phyloP scores from a whole-genome alignment of 2,888 invertebrate species.

The Drosophila longiperda region DNA sequence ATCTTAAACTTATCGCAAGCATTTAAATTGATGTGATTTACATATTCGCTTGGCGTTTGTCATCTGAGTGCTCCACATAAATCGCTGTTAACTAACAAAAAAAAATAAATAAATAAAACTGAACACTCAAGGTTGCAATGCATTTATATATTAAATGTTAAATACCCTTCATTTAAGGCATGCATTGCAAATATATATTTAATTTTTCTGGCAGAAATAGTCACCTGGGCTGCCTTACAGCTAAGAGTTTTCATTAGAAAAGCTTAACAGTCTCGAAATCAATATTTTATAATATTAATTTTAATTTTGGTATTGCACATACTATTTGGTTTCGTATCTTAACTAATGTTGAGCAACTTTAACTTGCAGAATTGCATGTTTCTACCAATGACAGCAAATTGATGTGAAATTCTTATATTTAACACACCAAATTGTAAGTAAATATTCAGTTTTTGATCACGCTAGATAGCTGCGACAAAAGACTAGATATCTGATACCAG shows the following conservation, averaged over 20 bases:
- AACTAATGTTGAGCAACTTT: neutral
- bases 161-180: neutral
- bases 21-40: constrained; percentile 50
- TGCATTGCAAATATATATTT: neutral
- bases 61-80: constrained; percentile 55
- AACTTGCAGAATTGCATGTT: constrained; percentile 3
- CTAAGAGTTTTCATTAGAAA: neutral
- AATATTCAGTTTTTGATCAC: constrained; percentile 11
- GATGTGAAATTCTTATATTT: constrained; percentile 39
- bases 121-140: constrained; percentile 1
- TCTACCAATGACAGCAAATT: constrained; percentile 28
- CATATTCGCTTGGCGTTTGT: constrained; percentile 44
- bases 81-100: constrained; percentile 47
- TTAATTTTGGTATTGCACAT: neutral
- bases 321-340: neutral
- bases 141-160: neutral
- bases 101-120: neutral
- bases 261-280: neutral
- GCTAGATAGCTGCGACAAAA: neutral
- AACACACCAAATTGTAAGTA: constrained; percentile 31
- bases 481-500: neutral
- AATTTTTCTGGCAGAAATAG: neutral
- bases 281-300: neutral
- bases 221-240: neutral
- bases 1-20: constrained; percentile 40